Evolutionary conservation across 2,113 vertebrate genomes (phyloP).

Genomic region (Solea senegalensis): DNA sequence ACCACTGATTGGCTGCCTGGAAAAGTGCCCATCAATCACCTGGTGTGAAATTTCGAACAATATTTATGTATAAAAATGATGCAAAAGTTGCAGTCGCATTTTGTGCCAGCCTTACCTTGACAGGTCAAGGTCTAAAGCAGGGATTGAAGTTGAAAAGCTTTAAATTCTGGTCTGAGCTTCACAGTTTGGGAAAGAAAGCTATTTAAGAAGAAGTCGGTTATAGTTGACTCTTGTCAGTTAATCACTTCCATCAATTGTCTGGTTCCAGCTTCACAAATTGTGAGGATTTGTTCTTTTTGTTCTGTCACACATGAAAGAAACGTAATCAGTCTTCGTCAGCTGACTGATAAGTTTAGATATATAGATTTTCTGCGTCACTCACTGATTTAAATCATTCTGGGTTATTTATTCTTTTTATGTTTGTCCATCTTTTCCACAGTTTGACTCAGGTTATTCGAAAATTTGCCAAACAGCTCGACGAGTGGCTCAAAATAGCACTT

Average conservation of each 20-base stretch:
- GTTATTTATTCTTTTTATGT: not conserved
- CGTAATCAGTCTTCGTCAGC: not conserved
- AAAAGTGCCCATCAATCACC: not conserved
- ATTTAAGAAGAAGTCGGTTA: too few relatives aligned
- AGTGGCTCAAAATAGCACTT: slow-evolving; percentile 98
- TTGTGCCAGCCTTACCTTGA: too few relatives aligned
- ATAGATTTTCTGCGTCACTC: not conserved
- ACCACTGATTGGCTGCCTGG: not conserved
- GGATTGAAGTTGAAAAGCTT: not conserved
- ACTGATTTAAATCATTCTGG: not conserved
- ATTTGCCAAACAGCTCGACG: slow-evolving; percentile 98
- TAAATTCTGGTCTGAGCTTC: not conserved
- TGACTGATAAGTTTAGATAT: not conserved
- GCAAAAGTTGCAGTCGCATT: too few relatives aligned
- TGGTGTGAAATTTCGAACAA: too few relatives aligned
- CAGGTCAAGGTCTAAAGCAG: too few relatives aligned
- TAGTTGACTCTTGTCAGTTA: too few relatives aligned
- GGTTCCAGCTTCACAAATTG: too few relatives aligned
- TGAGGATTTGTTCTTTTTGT: too few relatives aligned
- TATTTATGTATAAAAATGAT: too few relatives aligned
- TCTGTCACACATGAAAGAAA: too few relatives aligned
- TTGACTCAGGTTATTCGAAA: slow-evolving; percentile 98
- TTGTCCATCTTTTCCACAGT: slow-evolving; percentile 75
- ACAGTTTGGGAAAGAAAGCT: not conserved
- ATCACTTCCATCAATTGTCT: too few relatives aligned